Evolutionary conservation across 1,140 invertebrate species (phyloP), one percentile per base, ranked within the genome.

Genomic region (Drosophila ohnishii): DNA sequence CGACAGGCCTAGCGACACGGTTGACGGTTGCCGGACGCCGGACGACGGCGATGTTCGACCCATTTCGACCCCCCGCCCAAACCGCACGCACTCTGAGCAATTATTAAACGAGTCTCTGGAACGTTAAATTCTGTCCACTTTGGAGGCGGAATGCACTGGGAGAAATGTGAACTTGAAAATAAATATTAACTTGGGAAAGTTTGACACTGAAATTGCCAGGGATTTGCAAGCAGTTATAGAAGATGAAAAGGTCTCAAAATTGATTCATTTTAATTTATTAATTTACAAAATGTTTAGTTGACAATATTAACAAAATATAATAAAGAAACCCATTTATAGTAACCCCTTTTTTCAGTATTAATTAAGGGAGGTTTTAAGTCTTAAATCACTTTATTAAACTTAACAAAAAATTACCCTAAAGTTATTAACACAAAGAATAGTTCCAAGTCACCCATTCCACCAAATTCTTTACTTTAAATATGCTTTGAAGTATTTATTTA

Each of bases 71-170:
- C 75, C 80, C 62, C 63, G 73, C 75, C 84, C 75, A 88, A 87
- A 84, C 81, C 83, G 75, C 84, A 87, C 84, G 72, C 87, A 85
- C 83, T 83, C 77, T 82, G 78, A 82, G 77, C 88, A 90, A 90
- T 90, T 90, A 90, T 90, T 90, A 90, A 83, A 90, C 79, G 73
- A 90, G 87, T 82, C 73, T 84, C 87, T 90, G 79, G 82, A 85
- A 90, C 86, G 86, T 90, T 81, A 90, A 90, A 90, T 90, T 87
- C 79, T 83, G 82, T 90, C 82, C 87, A 84, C 83, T 84, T 80
- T 88, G 63, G 82, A 81, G 70, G 69, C 65, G 81, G 64, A 60
- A 44, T 13, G n/a, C 51, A 55, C 51, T n/a, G 8, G 1, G 0
- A 10, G 19, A 55, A 55, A n/a, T 1, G 1, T 34, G 6, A 0